Evolutionary conservation across 2,797 vertebrate species (phyloP).

Genomic region (Otus scops): DNA sequence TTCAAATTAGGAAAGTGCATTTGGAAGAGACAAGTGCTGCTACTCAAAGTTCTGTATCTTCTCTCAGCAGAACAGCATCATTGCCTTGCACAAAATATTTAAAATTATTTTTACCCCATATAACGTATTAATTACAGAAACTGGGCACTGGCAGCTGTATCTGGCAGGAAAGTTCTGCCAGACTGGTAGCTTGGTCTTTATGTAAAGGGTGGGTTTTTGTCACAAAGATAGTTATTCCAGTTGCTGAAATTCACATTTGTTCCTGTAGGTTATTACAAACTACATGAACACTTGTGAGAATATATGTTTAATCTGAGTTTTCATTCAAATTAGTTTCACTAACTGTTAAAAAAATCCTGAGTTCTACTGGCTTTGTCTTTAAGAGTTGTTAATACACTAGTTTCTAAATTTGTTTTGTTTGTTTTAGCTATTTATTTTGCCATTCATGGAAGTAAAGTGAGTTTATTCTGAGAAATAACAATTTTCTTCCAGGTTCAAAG

Average conservation of each 20-base stretch:
- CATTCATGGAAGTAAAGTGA: not conserved
- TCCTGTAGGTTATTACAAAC: not conserved
- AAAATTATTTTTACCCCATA: not conserved
- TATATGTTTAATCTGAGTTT: not conserved
- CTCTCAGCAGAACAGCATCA: not conserved
- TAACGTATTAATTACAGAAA: not conserved
- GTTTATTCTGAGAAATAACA: not conserved
- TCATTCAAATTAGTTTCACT: not conserved
- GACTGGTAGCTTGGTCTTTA: not conserved
- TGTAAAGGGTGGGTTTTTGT: not conserved
- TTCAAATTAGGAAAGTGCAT: not conserved
- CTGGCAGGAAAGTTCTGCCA: not conserved
- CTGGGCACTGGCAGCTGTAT: not conserved
- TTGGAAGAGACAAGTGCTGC: not conserved
- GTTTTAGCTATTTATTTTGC: not conserved
- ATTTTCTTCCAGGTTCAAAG: not conserved
- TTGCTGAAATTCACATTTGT: not conserved
- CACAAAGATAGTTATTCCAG: not conserved
- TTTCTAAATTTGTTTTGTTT: not conserved
- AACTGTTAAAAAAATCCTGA: rapidly evolving
- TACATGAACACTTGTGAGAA: not conserved
- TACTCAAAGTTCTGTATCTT: not conserved
- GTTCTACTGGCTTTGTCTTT: not conserved
- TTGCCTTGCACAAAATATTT: not conserved
- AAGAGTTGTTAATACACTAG: not conserved